Evolutionary conservation across 2,113 vertebrate species (phyloP).

Genomic region (Oreocharis arfaki): DNA sequence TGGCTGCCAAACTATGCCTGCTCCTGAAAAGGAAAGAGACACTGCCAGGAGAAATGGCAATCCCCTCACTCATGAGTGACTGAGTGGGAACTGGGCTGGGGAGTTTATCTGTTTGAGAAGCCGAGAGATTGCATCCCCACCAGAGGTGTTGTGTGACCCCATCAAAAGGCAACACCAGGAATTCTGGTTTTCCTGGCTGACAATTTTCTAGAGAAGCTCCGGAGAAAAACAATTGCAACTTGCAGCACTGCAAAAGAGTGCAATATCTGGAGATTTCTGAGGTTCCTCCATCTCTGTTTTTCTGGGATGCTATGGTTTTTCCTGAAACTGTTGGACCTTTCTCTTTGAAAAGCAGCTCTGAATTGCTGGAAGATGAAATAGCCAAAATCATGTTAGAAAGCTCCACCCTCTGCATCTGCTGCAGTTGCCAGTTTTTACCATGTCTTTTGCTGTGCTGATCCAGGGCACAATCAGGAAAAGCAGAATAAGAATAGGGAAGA

Average conservation of each 20-base stretch:
- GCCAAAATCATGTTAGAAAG: neutral
- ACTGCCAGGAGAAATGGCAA: neutral
- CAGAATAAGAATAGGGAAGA: neutral
- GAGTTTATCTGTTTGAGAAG: neutral
- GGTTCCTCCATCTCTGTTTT: neutral
- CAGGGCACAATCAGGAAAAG: neutral
- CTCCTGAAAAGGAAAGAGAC: neutral
- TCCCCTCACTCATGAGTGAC: neutral
- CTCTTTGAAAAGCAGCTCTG: neutral
- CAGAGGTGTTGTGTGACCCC: neutral
- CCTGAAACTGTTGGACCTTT: neutral
- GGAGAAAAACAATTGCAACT: neutral
- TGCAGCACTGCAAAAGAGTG: neutral
- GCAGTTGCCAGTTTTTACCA: neutral
- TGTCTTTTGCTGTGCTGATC: neutral
- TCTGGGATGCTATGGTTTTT: neutral
- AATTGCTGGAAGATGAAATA: neutral
- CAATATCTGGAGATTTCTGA: neutral
- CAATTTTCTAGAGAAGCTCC: neutral
- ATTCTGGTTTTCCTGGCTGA: neutral
- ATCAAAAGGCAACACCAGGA: neutral
- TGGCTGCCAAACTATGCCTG: neutral
- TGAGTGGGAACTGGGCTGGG: neutral
- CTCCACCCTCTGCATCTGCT: neutral
- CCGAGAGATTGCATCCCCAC: neutral